Conservation (phyloP, 2,113 vertebrate genomes). For the Tachuris rubrigastra region DNA sequence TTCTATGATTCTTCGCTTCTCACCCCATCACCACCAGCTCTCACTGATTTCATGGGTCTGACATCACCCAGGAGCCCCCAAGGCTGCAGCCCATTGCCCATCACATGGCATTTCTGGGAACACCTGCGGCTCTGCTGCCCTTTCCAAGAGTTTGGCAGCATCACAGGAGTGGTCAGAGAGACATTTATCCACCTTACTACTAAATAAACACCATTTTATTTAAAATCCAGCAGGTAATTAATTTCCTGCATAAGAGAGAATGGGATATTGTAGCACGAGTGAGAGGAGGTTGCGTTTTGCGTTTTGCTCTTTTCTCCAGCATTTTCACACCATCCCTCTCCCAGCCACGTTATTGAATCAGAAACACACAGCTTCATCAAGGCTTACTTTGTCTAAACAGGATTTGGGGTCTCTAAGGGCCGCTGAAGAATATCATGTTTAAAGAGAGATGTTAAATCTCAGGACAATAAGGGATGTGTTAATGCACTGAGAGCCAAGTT, state of each 20-base stretch:
- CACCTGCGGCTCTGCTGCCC: background rate
- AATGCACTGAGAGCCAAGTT: background rate
- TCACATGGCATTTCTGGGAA: accelerated
- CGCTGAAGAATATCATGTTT: background rate
- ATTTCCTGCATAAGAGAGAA: background rate
- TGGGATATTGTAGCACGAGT: accelerated
- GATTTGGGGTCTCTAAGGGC: background rate
- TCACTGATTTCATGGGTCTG: background rate
- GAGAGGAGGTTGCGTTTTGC: accelerated
- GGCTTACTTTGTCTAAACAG: background rate
- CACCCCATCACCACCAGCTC: background rate
- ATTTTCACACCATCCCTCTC: background rate
- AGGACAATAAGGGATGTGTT: background rate
- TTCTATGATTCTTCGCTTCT: background rate
- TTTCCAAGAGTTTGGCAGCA: background rate
- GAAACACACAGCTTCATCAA: background rate
- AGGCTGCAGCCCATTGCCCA: background rate
- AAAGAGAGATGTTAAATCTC: slow-evolving; percentile 6
- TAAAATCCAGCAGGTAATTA: background rate
- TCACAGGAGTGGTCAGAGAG: background rate
- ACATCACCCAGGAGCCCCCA: background rate
- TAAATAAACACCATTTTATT: background rate
- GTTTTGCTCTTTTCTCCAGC: background rate
- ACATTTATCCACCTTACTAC: background rate
- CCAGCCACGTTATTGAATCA: background rate